Evolutionary conservation across 92 coral and sea anemone genomes (phyloP), one percentile per base, ranked within the genome.

Genomic region (Galaxea fascicularis): DNA sequence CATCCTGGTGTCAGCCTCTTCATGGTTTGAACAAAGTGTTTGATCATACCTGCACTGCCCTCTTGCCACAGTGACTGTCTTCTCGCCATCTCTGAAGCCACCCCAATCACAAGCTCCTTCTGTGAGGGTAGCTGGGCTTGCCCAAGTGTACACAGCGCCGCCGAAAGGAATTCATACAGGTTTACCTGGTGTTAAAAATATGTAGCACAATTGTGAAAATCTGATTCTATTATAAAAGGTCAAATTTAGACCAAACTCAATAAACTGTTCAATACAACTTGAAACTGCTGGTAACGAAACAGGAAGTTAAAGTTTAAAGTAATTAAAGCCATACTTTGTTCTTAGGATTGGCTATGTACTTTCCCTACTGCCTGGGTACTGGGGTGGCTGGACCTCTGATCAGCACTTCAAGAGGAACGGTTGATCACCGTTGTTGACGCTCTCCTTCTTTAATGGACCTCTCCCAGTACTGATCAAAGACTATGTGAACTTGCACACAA

Each of bases 1-100:
- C 80, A 89, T 78, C 82, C 92, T 79, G 62, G 86, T 89, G 64
- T 89, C 92, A 13, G 93, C 93, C 83, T 89, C 91, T 82, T 90
- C 90, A 74, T 90, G 82, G 75, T 86, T 78, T 73, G 89, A 89
- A 28, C 74, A 0, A 17, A 89, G 89, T 60, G 85, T 30, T 29
- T 41, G 85, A 53, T 58, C 85, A 54, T 86, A 73, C 39, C 79
- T 71, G 73, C 80, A 57, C 72, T 79, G 74, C 35, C 79, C 86
- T 53, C 80, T 79, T 41, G 86, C 71, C 71, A 86, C 73, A 78
- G 49, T 54, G 80, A 79, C 85, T 17, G 75, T 74, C 70, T 71
- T 68, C 65, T 71, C 86, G n/a, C 86, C 74, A 63, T 87, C 90
- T 72, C 66, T 57, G 82, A 71, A 87, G 74, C 86, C 90, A 52